Evolutionary conservation across 2,797 vertebrate species (phyloP).

Genomic region (Knipowitschia caucasica): DNA sequence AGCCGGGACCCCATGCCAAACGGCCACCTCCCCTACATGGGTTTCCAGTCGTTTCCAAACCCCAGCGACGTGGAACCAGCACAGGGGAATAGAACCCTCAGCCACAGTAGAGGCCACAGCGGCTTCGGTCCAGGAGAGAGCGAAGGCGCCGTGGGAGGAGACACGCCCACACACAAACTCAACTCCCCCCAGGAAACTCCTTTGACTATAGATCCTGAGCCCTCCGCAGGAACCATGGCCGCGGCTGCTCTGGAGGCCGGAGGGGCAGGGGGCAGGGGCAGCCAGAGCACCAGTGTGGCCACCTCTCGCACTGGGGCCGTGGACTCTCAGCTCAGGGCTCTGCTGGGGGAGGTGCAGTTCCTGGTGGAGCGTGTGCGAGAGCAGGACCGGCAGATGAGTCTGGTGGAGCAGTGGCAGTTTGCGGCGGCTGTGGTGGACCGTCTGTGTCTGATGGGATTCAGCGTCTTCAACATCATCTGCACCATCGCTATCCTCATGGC

Average conservation of each 20-base stretch:
- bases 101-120: conserved; percentile 29
- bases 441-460: conserved; percentile 81
- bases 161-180: conserved; percentile 55
- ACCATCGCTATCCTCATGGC: conserved; percentile 85
- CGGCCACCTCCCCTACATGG: conserved; percentile 74
- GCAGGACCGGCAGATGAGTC: conserved; percentile 73
- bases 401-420: conserved; percentile 82
- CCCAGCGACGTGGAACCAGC: conserved; percentile 59
- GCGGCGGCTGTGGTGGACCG: conserved; percentile 81
- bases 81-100: conserved; percentile 47
- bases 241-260: conserved; percentile 37
- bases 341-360: conserved; percentile 77
- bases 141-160: conserved; percentile 30
- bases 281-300: conserved; percentile 33
- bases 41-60: conserved; percentile 68
- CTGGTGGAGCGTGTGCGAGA: conserved; percentile 75
- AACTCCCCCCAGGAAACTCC: conserved; percentile 52
- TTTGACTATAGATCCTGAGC: conserved; percentile 58
- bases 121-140: conserved; percentile 43
- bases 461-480: conserved; percentile 82
- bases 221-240: conserved; percentile 44
- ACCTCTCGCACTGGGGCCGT: conserved; percentile 46
- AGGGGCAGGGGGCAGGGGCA: conserved; percentile 36
- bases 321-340: conserved; percentile 74
- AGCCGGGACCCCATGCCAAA: conserved; percentile 64